Evolutionary conservation across 2,888 invertebrate species (phyloP), one percentile per base, ranked within the genome.

Genomic region (Drosophila meridionalis): DNA sequence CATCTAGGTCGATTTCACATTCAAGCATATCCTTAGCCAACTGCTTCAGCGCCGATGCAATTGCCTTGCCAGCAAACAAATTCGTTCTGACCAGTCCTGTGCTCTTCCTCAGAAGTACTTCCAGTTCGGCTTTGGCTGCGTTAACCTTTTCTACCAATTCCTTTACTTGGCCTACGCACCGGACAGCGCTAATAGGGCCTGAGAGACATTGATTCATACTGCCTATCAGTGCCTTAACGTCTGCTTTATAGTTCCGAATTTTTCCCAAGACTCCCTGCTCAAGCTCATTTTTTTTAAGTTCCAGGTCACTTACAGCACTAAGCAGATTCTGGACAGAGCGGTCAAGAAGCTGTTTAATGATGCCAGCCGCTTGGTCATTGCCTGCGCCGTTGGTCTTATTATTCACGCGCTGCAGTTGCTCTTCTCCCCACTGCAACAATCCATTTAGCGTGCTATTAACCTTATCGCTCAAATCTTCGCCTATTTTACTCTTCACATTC

Each of bases 21-120:
- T 70, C 4, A 2, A 36, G 11, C 47, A 42, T 48, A 28, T 63
- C 78, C 12, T 38, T 9, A 40, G 30, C 47, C 32, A 74, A 32
- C 43, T 47, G 38, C 7, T n/a, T 4, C 9, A 48, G 0, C 0
- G 57, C 4, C 1, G 4, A 12, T 1, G 7, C 14, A 26, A 70
- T 4, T 0, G 26, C 1, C 3, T 40, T 9, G 26, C 6, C 12
- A 2, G 40, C 40, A 8, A 12, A 3, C 1, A n/a, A n/a, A 40
- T 20, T n/a, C n/a, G n/a, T 12, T n/a, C 2, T 26, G 6, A 70
- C 2, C 40, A 68, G 11, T 0, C 20, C 2, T 4, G 30, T 8
- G 70, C 71, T 58, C n/a, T 12, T 42, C 3, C 20, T 8, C n/a
- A 57, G 9, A 6, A 42, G 9, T 1, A 4, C 9, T 11, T 48